These are phyloP conservation scores for Loriculus beryllinus DNA, from an alignment of 2,797 vertebrate species.

Conservation along the genomic window DNA sequence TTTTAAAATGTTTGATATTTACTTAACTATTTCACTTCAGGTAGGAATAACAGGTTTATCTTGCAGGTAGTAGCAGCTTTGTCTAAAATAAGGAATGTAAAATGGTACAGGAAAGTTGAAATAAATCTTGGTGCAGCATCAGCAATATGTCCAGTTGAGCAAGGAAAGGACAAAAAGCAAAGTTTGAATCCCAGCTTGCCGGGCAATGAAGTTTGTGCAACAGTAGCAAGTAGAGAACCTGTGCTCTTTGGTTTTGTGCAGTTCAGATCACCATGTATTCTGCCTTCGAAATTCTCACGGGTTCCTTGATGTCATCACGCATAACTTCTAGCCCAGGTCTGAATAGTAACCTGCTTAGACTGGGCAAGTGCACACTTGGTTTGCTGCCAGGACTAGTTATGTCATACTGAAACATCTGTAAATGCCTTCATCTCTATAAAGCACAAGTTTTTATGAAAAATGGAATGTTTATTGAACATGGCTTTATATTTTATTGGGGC, in stretches of 20 bases:
- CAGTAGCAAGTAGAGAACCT: neutral
- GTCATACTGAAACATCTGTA: neutral
- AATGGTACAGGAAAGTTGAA: neutral
- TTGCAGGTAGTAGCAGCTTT: neutral
- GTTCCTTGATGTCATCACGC: neutral
- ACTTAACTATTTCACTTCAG: neutral
- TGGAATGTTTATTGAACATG: neutral
- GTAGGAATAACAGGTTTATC: neutral
- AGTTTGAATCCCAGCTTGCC: neutral
- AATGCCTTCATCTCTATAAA: neutral
- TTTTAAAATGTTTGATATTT: neutral
- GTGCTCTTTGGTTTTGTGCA: neutral
- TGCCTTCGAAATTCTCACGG: neutral
- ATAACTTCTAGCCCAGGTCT: neutral
- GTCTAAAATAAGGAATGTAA: neutral
- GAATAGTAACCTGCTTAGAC: neutral
- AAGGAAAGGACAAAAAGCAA: neutral
- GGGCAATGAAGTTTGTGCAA: neutral
- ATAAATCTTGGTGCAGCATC: neutral
- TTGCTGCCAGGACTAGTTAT: neutral
- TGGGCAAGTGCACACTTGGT: neutral
- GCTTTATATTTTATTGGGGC: neutral
- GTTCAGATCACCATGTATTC: neutral
- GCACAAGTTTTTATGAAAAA: neutral
- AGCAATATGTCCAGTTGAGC: neutral